Conservation (phyloP, 1,140 invertebrate species). For the Ericerus pela region DNA sequence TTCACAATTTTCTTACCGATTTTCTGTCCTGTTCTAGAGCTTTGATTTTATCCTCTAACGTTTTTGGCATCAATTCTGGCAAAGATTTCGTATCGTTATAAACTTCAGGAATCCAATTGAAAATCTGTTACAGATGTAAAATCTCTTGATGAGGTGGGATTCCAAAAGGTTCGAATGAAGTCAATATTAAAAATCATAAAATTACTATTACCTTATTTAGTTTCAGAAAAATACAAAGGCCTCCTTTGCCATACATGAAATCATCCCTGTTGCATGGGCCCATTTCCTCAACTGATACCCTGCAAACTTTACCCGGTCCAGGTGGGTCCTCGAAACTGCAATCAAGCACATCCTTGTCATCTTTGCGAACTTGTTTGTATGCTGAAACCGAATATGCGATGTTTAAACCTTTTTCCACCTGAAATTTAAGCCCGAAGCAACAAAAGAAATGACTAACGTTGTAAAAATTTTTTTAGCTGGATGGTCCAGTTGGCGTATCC, state of each 20-base stretch:
- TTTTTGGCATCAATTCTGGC: slow-evolving; percentile 31
- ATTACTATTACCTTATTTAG: slow-evolving; percentile 34
- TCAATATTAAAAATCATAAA: not conserved
- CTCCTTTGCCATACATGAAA: slow-evolving; percentile 47
- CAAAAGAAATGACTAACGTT: slow-evolving; percentile 36
- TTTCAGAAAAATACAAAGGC: slow-evolving; percentile 39
- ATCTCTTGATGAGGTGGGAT: no score
- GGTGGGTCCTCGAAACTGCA: slow-evolving; percentile 46
- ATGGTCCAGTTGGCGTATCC: slow-evolving; percentile 64
- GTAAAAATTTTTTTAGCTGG: slow-evolving; percentile 53
- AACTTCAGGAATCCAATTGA: slow-evolving; percentile 35
- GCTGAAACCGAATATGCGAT: slow-evolving; percentile 31
- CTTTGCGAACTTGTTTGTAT: slow-evolving; percentile 48
- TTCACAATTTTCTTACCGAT: no score
- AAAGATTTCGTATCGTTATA: slow-evolving; percentile 30
- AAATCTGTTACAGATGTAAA: slow-evolving; percentile 33
- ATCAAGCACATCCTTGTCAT: slow-evolving; percentile 45
- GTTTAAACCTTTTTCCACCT: not conserved
- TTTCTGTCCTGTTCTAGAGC: slow-evolving; percentile 1
- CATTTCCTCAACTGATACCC: slow-evolving; percentile 45
- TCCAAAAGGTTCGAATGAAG: no score
- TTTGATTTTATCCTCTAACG: slow-evolving; percentile 30
- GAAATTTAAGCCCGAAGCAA: not conserved
- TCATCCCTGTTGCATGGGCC: slow-evolving; percentile 51
- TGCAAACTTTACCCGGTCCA: slow-evolving; percentile 48